Conservation (phyloP, 2,797 vertebrate genomes). For the Lindbergichthys nudifrons region DNA sequence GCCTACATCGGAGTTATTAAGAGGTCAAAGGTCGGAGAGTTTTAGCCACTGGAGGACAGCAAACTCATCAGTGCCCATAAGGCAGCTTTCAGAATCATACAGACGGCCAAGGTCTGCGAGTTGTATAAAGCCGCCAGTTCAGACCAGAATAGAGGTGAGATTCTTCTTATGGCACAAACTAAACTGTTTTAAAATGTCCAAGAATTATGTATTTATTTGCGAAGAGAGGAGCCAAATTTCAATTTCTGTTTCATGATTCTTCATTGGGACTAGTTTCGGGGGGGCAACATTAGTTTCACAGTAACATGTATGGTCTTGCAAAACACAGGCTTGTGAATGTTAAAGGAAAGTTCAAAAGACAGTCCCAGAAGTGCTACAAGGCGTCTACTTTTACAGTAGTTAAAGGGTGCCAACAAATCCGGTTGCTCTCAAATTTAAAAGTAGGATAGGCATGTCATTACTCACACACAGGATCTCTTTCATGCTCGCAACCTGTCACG, state of each 20-base stretch:
- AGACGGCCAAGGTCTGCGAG: constrained; percentile 26
- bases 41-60: constrained; percentile 1
- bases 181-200: constrained; percentile 1
- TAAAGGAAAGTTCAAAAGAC: constrained; percentile 28
- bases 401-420: constrained; percentile 46
- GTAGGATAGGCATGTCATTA: constrained; percentile 52
- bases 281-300: constrained; percentile 32
- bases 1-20: constrained; percentile 7
- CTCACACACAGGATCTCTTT: constrained; percentile 50
- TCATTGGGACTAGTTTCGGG: constrained; percentile 8
- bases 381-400: constrained; percentile 28
- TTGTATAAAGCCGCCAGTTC: not conserved
- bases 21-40: constrained; percentile 56
- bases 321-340: not conserved
- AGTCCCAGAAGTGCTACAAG: constrained; percentile 29
- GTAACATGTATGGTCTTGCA: constrained; percentile 61
- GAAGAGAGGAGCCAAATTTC: not conserved
- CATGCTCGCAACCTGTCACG: constrained; percentile 27
- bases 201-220: not conserved
- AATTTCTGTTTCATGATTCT: not conserved
- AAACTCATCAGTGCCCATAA: not conserved
- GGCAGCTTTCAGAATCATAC: constrained; percentile 22
- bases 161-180: not conserved
- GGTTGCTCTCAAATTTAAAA: constrained; percentile 24
- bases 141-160: constrained; percentile 66